Conservation (phyloP, 2,113 vertebrate species). For the Chloropsis cyanopogon region DNA sequence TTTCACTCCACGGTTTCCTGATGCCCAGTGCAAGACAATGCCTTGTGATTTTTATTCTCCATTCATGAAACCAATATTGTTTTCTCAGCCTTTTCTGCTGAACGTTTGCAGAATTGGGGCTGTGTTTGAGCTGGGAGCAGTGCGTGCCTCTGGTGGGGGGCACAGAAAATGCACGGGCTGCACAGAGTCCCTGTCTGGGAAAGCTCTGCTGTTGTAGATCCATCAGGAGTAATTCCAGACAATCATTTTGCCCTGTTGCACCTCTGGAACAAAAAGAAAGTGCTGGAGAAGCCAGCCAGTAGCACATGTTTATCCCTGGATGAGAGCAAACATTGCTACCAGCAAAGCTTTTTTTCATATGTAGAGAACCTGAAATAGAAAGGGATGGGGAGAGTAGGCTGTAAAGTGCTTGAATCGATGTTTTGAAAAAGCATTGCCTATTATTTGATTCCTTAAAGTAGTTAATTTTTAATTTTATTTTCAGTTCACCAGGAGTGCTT, state of each 20-base stretch:
- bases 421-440: neutral
- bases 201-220: neutral
- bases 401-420: neutral
- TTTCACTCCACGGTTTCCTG: neutral
- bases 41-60: neutral
- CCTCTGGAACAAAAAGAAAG: conserved; percentile 19
- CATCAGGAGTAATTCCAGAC: neutral
- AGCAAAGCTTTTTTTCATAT: neutral
- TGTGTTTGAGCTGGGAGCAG: neutral
- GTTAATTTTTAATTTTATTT: neutral
- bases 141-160: neutral
- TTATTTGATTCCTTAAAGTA: neutral
- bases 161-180: neutral
- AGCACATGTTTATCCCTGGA: neutral
- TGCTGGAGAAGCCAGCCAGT: neutral
- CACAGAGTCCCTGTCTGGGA: neutral
- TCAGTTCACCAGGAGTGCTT: neutral
- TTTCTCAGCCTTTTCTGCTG: neutral
- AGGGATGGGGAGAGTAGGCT: neutral
- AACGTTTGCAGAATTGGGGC: neutral
- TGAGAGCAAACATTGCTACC: neutral
- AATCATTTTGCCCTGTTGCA: neutral
- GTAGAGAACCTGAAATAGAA: neutral
- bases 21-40: neutral
- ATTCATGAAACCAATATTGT: neutral